A percentile compares a stretch with the other conserved stretches of the same genome.
Conservation (phyloP, 1,140 invertebrate species). For the Euschistus heros region DNA sequence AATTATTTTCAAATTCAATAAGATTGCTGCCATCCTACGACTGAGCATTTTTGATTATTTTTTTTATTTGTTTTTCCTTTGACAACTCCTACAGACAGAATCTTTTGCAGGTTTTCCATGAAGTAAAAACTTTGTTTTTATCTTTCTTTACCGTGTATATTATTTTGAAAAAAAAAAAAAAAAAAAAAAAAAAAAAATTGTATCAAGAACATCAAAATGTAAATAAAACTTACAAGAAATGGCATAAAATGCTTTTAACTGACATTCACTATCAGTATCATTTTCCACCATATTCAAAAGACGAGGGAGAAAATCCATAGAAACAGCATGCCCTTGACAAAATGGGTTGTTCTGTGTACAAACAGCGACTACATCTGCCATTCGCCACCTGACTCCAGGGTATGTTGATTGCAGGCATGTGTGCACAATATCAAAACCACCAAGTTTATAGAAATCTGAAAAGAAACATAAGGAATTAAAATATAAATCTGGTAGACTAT, state of each 20-base stretch:
- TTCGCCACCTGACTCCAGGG: conserved; percentile 21
- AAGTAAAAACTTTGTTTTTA: too few relatives aligned
- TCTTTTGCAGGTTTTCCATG: too few relatives aligned
- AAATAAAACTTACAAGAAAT: conserved; percentile 21
- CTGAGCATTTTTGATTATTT: too few relatives aligned
- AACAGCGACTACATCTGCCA: conserved; percentile 23
- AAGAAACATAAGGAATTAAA: neutral
- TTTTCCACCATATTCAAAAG: conserved; percentile 13
- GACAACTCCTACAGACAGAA: too few relatives aligned
- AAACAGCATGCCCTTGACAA: conserved; percentile 19
- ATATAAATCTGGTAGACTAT: too few relatives aligned
- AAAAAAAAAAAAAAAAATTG: too few relatives aligned
- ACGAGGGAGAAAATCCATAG: conserved; percentile 3
- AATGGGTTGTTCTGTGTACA: conserved; percentile 25
- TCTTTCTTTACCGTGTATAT: too few relatives aligned
- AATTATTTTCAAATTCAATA: too few relatives aligned
- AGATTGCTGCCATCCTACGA: too few relatives aligned
- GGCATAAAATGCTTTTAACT: conserved; percentile 24
- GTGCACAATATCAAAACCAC: conserved; percentile 20
- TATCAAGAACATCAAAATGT: too few relatives aligned
- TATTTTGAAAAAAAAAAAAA: too few relatives aligned
- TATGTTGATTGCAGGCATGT: conserved; percentile 14
- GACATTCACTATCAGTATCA: conserved; percentile 18
- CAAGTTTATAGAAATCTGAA: conserved; percentile 25
- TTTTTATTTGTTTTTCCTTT: too few relatives aligned